Evolutionary conservation across 2,888 invertebrate species (phyloP).

Genomic region (Sclerodermus sp.): DNA sequence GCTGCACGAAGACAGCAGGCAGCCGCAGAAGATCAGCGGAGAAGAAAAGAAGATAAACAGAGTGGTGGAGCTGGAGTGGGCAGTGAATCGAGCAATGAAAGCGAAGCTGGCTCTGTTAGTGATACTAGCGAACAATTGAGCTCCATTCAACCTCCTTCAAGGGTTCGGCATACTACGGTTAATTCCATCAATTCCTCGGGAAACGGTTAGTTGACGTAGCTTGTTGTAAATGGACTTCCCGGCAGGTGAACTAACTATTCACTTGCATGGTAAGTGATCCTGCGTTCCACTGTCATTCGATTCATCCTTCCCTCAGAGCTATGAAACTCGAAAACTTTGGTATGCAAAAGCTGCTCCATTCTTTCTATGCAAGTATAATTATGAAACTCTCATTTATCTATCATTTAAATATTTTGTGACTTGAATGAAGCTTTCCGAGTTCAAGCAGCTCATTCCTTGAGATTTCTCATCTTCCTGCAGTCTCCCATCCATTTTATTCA

Average conservation of each 20-base stretch:
- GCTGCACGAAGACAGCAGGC: slow-evolving; percentile 59
- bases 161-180: slow-evolving; percentile 43
- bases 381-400: too few relatives aligned
- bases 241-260: slow-evolving; percentile 42
- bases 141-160: slow-evolving; percentile 44
- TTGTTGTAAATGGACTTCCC: slow-evolving; percentile 40
- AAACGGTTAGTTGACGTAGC: slow-evolving; percentile 53
- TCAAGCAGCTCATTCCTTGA: too few relatives aligned
- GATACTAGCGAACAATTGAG: slow-evolving; percentile 52
- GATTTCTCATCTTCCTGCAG: too few relatives aligned
- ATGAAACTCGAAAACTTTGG: slow-evolving; percentile 18
- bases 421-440: too few relatives aligned
- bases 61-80: slow-evolving; percentile 50
- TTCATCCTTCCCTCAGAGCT: slow-evolving; percentile 20
- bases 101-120: slow-evolving; percentile 53
- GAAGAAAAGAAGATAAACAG: slow-evolving; percentile 52
- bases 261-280: slow-evolving; percentile 41
- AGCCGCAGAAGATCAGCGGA: slow-evolving; percentile 51
- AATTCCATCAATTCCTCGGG: slow-evolving; percentile 53
- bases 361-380: too few relatives aligned
- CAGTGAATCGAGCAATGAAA: slow-evolving; percentile 56
- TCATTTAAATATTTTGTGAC: too few relatives aligned
- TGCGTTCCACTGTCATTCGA: slow-evolving; percentile 29
- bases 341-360: too few relatives aligned
- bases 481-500: too few relatives aligned